A percentile compares a stretch with the other conserved stretches of the same genome.
Evolutionary conservation across 2,113 vertebrate species (phyloP).

Genomic region (Calyptommatus sinebrachiatus): DNA sequence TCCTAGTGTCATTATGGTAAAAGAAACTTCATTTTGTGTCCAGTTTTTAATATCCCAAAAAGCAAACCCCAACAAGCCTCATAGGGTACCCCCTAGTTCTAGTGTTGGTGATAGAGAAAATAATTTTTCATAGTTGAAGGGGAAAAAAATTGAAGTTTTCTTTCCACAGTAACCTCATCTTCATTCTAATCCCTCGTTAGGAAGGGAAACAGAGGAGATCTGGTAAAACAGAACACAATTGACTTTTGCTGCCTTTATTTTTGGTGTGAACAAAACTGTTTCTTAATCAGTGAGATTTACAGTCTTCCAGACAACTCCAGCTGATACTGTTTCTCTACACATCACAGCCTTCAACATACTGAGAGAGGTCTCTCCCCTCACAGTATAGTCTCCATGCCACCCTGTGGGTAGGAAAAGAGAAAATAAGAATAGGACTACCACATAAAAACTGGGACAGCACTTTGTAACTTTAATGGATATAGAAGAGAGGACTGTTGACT

Average conservation of each 20-base stretch:
- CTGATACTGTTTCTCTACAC: background rate
- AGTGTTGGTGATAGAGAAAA: too few species aligned
- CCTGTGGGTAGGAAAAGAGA: background rate
- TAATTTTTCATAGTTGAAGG: too few species aligned
- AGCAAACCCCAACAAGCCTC: too few species aligned
- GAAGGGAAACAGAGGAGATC: background rate
- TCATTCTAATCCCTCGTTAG: too few species aligned
- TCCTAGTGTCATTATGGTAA: too few species aligned
- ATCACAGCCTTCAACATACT: background rate
- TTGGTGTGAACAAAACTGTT: background rate
- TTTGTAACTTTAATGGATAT: too few species aligned
- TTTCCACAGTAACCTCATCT: too few species aligned
- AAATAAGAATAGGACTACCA: background rate
- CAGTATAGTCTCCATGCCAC: background rate
- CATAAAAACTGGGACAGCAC: too few species aligned
- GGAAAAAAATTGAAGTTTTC: background rate
- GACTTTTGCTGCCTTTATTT: background rate
- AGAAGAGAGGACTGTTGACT: too few species aligned
- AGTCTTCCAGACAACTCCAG: background rate
- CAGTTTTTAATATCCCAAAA: too few species aligned
- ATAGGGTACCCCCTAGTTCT: too few species aligned
- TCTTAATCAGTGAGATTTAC: background rate
- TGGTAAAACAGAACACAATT: background rate
- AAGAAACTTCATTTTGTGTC: too few species aligned
- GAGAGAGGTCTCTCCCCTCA: background rate